Evolutionary conservation across 2,113 vertebrate species (phyloP), one percentile per base, ranked within the genome.

Genomic region (Neotoma lepida): DNA sequence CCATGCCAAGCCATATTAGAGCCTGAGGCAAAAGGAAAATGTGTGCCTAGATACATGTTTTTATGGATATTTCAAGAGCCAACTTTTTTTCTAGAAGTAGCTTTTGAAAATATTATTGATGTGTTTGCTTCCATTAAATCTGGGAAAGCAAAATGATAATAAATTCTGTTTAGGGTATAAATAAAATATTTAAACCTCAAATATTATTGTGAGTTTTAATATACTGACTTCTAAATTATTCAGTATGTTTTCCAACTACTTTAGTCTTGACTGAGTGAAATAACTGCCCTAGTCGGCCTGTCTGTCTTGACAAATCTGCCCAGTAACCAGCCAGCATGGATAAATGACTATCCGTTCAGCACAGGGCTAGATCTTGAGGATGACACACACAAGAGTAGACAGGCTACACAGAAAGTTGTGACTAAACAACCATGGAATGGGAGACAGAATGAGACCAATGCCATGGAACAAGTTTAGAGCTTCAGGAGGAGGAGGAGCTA

Each of bases 201-300:
- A 93, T 85, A 96, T 54, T 78, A n/a, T 92, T 58, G 80, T 64
- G 39, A 54, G 9, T 85, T 96, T 95, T 94, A 70, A 90, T 94
- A 85, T 35, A 92, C 33, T 64, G 39, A 66, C 70, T 78, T 92
- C 64, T 87, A 70, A 61, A 66, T 24, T 90, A 93, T 93, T 90
- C 68, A 49, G 76, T 35, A 44, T 33, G 54, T 73, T 86, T 58
- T 92, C 54, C 58, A 74, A 89, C 86, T 88, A 20, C 44, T 74
- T 88, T 61, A 58, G 41, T 74, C 95, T 88, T 18, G 3, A 74
- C 77, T 91, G 64, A 76, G 84, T 88, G 77, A 94, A 63, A 26
- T 70, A 68, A 85, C 54, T 68, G 41, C 58, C 30, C 51, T 44
- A 3, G 86, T 81, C 90, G 17, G 35, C n/a, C 51, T 88, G 77